Evolutionary conservation across 2,797 vertebrate genomes (phyloP).

Genomic region (Rallus crepitans): DNA sequence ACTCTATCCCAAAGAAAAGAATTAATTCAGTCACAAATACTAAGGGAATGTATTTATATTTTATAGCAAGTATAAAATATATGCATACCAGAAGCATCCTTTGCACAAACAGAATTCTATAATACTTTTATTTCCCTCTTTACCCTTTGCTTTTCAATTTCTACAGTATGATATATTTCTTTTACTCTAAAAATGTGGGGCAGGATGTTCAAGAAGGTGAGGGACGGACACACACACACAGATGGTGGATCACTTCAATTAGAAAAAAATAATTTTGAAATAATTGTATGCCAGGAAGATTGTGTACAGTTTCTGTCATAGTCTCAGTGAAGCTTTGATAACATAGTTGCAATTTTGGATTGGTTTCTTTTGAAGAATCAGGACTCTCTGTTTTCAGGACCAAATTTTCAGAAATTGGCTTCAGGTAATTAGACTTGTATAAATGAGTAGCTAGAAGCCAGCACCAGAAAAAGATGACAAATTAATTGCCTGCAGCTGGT

Average conservation of each 20-base stretch:
- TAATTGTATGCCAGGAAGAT: conserved; percentile 21
- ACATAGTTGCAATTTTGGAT: conserved; percentile 28
- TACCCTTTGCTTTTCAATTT: not conserved
- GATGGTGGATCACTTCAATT: conserved; percentile 2
- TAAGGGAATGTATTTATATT: conserved; percentile 23
- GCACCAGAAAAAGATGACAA: conserved; percentile 38
- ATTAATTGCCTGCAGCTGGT: conserved; percentile 63
- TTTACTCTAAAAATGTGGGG: conserved; percentile 4
- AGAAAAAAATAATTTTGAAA: conserved; percentile 38
- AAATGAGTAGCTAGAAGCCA: conserved; percentile 48
- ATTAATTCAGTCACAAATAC: not conserved
- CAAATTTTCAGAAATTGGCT: conserved; percentile 55
- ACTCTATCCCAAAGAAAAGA: not conserved
- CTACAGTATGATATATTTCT: not conserved
- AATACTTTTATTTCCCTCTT: not conserved
- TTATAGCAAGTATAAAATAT: conserved; percentile 18
- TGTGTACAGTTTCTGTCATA: not conserved
- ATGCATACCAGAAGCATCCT: not conserved
- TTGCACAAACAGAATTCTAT: conserved; percentile 8
- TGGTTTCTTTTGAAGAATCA: conserved; percentile 58
- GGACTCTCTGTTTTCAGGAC: conserved; percentile 40
- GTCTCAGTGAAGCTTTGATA: conserved; percentile 51
- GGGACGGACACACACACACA: not conserved
- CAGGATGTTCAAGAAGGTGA: conserved; percentile 5
- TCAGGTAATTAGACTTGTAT: conserved; percentile 56